phyloP scores from a whole-genome alignment of 1,140 invertebrate genomes.

The Gryon sp. region DNA sequence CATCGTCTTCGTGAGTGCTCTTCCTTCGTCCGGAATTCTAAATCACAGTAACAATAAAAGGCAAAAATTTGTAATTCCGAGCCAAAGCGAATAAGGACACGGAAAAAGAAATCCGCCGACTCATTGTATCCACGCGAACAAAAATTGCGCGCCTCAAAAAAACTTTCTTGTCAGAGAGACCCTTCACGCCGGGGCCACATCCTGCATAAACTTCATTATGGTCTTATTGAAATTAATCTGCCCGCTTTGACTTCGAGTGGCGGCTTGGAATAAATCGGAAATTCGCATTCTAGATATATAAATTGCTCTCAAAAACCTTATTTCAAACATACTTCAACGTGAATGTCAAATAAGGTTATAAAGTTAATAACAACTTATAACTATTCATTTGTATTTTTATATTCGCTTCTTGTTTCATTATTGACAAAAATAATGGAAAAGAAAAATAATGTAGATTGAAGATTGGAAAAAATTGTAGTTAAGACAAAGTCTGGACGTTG shows the following conservation, averaged over 20 bases:
- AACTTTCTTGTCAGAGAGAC: conserved; percentile 56
- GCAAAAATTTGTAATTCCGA: conserved; percentile 76
- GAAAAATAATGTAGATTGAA: conserved; percentile 22
- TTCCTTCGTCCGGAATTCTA: conserved; percentile 63
- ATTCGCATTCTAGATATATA: not conserved
- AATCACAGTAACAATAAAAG: conserved; percentile 69
- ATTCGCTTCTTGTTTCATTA: no score
- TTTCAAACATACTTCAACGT: no score
- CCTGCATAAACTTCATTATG: conserved; percentile 63
- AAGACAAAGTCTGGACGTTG: conserved; percentile 20
- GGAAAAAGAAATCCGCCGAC: conserved; percentile 74
- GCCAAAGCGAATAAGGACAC: conserved; percentile 69
- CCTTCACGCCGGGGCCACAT: conserved; percentile 24
- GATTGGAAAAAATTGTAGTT: conserved; percentile 2
- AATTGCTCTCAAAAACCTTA: no score
- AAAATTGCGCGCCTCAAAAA: conserved; percentile 68
- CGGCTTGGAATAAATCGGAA: not conserved
- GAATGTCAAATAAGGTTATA: no score
- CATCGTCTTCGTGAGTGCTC: conserved; percentile 33
- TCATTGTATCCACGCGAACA: conserved; percentile 74
- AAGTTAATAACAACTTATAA: no score
- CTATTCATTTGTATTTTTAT: no score
- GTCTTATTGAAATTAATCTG: conserved; percentile 55
- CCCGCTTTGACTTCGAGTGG: conserved; percentile 16
- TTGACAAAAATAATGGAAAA: not conserved